Base-by-base conservation (phyloP, 2,113 vertebrate species). In the Pseudopodoces humilis region DNA sequence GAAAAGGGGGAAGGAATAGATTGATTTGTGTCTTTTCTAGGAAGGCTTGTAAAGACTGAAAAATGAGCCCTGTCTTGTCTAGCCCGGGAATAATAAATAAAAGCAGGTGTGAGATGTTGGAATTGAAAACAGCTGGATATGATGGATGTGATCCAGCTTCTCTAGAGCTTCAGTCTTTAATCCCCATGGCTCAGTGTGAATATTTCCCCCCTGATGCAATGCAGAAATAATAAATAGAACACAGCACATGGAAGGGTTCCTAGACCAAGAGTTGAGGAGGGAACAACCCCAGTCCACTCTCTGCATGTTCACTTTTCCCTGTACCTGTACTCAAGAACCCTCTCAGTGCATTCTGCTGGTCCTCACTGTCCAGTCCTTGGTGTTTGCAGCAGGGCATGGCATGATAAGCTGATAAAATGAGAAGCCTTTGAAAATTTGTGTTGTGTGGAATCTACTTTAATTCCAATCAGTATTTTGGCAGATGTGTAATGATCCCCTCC, bases 71-170 rank as follows among this genome's bases (percentile, higher is more conserved):
- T 72, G 91, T 98, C 97, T 96, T 95, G 96, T 98, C 95, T 91
- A 65, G 93, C 86, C 79, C 72, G 96, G 96, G 97, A 96, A 96
- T 97, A 98, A 98, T 97, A 98, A 98, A 98, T 98, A 83, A 92
- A 98, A 98, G 98, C 98, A 98, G 98, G 98, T 98, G 98, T 97
- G 96, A 97, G 96, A 95, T 95, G 91, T 92, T 92, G 81, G 95
- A 96, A 97, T 97, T 88, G 85, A 92, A 97, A 97, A 96, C 97
- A 98, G 98, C 98, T 98, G 98, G 96, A 96, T 97, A 67, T 82
- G 96, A 94, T 69, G 91, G 98, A 98, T 97, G 94, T 92, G 96
- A 97, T 97, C 96, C 60, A 92, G 79, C 97, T 98, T 97, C 97
- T 96, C 97, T 79, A 81, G 97, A 96, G 94, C 96, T 96, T 95